A percentile compares a stretch with the other conserved stretches of the same genome.
Conservation (phyloP, 53 echinoderm and acorn worm genomes). For the Crossaster papposus region DNA sequence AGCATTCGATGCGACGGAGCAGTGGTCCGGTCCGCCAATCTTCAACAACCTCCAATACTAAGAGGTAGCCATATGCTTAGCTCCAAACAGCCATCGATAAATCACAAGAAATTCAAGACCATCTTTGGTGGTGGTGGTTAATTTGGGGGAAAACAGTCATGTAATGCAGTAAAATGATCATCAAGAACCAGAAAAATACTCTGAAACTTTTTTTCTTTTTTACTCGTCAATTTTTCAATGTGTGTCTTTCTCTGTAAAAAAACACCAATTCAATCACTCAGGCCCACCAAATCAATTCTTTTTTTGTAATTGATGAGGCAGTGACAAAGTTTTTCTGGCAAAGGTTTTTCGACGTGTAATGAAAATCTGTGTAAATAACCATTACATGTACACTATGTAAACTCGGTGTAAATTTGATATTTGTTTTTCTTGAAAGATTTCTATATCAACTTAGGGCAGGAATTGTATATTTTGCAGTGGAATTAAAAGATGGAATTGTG, state of each 20-base stretch:
- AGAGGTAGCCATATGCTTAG: slow-evolving; percentile 36
- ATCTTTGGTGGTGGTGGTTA: no score
- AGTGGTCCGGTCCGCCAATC: slow-evolving; percentile 41
- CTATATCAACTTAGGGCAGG: slow-evolving; percentile 8
- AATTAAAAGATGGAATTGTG: neutral
- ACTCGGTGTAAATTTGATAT: slow-evolving; percentile 41
- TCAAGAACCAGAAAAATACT: no score
- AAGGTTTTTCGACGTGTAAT: slow-evolving; percentile 25
- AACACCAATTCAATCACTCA: neutral
- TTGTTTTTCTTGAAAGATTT: slow-evolving; percentile 14
- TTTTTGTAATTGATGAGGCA: neutral
- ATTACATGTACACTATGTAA: slow-evolving; percentile 16
- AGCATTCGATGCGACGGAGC: slow-evolving; percentile 45
- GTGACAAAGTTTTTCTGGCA: neutral
- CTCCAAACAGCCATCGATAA: neutral
- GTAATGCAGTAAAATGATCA: no score
- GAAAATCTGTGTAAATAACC: slow-evolving; percentile 8
- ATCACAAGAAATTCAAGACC: neutral
- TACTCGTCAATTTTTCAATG: neutral
- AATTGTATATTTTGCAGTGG: slow-evolving; percentile 11
- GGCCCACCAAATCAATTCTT: neutral
- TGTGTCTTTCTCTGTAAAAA: neutral
- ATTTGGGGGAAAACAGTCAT: no score
- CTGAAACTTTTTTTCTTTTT: no score
- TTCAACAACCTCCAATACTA: slow-evolving; percentile 24